Evolutionary conservation across 2,888 invertebrate genomes (phyloP), one percentile per base, ranked within the genome.

Genomic region (Acrobasis suavella): DNA sequence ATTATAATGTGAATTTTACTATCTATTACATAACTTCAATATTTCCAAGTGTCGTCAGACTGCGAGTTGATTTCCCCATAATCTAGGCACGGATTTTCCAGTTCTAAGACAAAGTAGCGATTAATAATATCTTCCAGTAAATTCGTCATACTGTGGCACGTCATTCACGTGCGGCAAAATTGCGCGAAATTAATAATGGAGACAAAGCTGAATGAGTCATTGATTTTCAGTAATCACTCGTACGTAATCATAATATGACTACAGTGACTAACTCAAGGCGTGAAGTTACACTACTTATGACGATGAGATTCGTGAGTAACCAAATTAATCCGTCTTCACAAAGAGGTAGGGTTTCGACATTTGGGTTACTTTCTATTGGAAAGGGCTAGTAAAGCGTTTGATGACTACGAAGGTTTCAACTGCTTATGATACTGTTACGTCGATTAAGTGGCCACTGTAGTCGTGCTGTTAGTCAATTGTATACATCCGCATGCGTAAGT

Each of bases 181-280:
- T 91, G 90, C 91, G 90, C 89, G 90, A 91, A 91, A 85, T 80
- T 73, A 70, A 75, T 72, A 78, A 73, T 75, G 70, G 67, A 77
- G 73, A 73, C 72, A 69, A 74, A 65, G 67, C 69, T 56, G 64
- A 72, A 78, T 90, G 89, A 91, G 76, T 89, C 89, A 90, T 77
- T 69, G 71, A 79, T 80, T 85, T 84, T 81, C 82, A 77, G 75
- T 77, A 75, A 70, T 69, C 72, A 73, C 69, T 76, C 68, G 75
- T 78, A 78, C 77, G 76, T 78, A 80, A 80, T 72, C 42, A 56
- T 22, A 73, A 72, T 71, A 78, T 75, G 73, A 76, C 75, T 75
- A 73, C 64, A 64, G 67, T 69, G 65, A 69, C 65, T 69, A 69
- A 70, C 66, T 74, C 70, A 69, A 68, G 70, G 68, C 67, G 62